Evolutionary conservation across 2,797 vertebrate species (phyloP).

Genomic region (Scolopax rusticola): DNA sequence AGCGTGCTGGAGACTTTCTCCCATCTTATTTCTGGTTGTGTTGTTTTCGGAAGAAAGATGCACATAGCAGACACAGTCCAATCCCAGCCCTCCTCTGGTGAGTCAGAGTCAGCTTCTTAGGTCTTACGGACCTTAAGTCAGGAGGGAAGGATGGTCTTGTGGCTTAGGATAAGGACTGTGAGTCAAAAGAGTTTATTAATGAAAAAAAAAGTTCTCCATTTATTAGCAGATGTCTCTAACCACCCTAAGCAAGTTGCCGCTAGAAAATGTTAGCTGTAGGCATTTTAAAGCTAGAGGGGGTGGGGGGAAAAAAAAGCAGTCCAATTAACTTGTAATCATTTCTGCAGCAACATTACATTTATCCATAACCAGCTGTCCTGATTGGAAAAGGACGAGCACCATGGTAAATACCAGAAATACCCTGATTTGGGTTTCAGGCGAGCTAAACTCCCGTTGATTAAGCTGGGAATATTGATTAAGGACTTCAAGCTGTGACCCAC

Average conservation of each 20-base stretch:
- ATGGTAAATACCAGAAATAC: conserved; percentile 9
- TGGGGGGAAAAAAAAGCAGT: neutral
- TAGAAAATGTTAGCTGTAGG: neutral
- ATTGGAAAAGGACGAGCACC: neutral
- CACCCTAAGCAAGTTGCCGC: neutral
- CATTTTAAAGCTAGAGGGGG: neutral
- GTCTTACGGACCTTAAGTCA: neutral
- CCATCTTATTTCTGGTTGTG: neutral
- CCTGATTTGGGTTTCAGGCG: neutral
- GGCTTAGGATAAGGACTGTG: neutral
- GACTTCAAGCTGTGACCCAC: conserved; percentile 46
- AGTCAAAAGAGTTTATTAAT: conserved; percentile 19
- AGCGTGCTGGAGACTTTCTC: neutral
- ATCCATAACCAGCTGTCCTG: neutral
- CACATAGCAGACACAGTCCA: neutral
- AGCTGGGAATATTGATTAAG: conserved; percentile 61
- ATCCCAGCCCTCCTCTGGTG: neutral
- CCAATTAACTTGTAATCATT: neutral
- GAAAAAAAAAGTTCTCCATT: neutral
- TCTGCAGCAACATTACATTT: neutral
- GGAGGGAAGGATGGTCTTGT: conserved; percentile 19
- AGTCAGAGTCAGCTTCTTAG: conserved; percentile 42
- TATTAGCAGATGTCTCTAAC: neutral
- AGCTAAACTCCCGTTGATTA: neutral
- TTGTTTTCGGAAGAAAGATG: neutral